Evolutionary conservation across 2,888 invertebrate genomes (phyloP), one percentile per base, ranked within the genome.

Genomic region (Strigamia maritima): DNA sequence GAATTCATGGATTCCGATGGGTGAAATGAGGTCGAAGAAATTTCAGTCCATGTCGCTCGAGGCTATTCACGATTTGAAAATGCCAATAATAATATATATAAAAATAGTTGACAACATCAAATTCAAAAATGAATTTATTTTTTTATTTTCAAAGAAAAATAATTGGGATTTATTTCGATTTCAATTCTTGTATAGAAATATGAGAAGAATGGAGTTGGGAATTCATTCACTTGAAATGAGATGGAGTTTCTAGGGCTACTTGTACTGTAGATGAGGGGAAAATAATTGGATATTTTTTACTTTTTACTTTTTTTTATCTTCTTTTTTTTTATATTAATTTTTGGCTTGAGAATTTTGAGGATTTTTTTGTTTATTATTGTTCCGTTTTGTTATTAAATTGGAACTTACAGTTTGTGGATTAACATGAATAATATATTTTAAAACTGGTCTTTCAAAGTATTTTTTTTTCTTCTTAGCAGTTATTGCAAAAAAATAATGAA

Each of bases 1-100:
- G 28, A 65, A 65, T 65, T 65, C 65, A 65, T 65, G 65, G 26
- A 65, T 65, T 65, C 65, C 65, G 65, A 65, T 65, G 28, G 24
- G 24, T 65, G 26, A 14, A 65, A 26, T 6, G 65, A 65, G 65
- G 65, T 65, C 65, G 65, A 65, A 24, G 65, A 65, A 65, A 65
- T 26, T 65, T 24, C 65, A 65, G 65, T 65, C 65, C 28, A 26
- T 26, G 26, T 65, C 26, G 16, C 65, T 4, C 19, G 40, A 49
- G n/a, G 49, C 49, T 6, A 49, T 44, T 44, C 16, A 3, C 40
- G 16, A 8, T 60, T 24, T 60, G 19, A 60, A 60, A 60, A 60
- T 60, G 24, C 26, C 65, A 65, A 65, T 65, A 65, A 26, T 24
- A 65, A 65, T 24, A 65, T 24, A 65, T 65, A 65, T 22, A 60